phyloP scores from a whole-genome alignment of 2,113 vertebrate genomes.

The Pao palembangensis region DNA sequence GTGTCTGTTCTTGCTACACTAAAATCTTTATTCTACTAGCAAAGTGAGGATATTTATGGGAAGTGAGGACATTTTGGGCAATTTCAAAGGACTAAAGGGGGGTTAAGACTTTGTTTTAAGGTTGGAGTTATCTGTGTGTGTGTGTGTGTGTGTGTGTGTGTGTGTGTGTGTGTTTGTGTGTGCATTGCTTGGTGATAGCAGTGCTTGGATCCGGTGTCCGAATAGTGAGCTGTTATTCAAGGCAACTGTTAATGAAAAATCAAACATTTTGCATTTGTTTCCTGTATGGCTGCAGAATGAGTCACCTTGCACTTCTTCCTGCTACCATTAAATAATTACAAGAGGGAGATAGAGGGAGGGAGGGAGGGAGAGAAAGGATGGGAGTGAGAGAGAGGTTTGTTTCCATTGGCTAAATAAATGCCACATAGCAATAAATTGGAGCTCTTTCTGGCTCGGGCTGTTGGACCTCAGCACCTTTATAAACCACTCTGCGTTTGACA shows the following conservation, averaged over 20 bases:
- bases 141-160: not conserved
- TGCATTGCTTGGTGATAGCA: conserved; percentile 29
- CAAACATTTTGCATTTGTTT: conserved; percentile 9
- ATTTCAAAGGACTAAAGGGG: too few species aligned
- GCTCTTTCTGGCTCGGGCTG: conserved; percentile 23
- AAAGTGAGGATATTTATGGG: not conserved
- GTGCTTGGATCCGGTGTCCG: conserved; percentile 39
- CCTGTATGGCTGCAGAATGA: conserved; percentile 36
- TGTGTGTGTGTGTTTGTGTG: too few species aligned
- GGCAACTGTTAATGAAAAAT: conserved; percentile 17
- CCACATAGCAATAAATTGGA: conserved; percentile 47
- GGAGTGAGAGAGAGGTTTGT: not conserved
- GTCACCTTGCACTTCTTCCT: conserved; percentile 46
- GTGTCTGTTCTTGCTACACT: too few species aligned
- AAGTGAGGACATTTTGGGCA: too few species aligned
- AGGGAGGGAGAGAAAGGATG: not conserved
- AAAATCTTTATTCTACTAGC: too few species aligned
- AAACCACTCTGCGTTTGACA: conserved; percentile 27
- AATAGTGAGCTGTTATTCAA: conserved; percentile 21
- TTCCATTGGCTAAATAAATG: conserved; percentile 55
- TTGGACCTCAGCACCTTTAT: conserved; percentile 11
- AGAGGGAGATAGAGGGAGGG: conserved; percentile 9
- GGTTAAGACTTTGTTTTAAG: too few species aligned
- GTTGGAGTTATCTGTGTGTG: too few species aligned
- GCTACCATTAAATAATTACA: conserved; percentile 60